Evolutionary conservation across 2,113 vertebrate genomes (phyloP).

Genomic region (Mirounga angustirostris): DNA sequence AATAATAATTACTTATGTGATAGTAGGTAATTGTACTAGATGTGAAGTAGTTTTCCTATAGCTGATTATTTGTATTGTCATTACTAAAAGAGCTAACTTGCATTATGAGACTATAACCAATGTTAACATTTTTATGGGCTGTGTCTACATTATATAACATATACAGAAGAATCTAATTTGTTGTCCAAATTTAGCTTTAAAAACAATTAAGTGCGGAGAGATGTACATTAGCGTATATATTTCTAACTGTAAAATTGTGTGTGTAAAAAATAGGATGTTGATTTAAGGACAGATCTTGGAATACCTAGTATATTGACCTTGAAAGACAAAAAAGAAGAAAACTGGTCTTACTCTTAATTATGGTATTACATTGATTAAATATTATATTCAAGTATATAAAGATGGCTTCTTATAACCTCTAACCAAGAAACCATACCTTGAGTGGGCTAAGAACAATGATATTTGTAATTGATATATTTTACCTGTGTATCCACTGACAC

Average conservation of each 20-base stretch:
- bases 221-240: conserved; percentile 53
- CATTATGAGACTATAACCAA: conserved; percentile 49
- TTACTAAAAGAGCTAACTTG: conserved; percentile 62
- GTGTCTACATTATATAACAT: conserved; percentile 27
- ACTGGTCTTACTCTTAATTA: background rate
- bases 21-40: conserved; percentile 70
- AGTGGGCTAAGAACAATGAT: background rate
- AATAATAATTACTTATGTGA: conserved; percentile 74
- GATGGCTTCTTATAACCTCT: conserved; percentile 47
- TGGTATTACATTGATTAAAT: conserved; percentile 60
- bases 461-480: background rate
- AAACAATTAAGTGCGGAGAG: conserved; percentile 69
- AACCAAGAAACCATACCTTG: conserved; percentile 18
- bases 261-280: conserved; percentile 64
- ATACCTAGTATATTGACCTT: conserved; percentile 58
- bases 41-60: conserved; percentile 71
- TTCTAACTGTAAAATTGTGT: conserved; percentile 29
- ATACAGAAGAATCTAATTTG: conserved; percentile 63
- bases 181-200: conserved; percentile 66
- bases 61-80: conserved; percentile 50
- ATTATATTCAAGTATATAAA: background rate
- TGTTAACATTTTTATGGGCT: conserved; percentile 72
- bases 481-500: conserved; percentile 6
- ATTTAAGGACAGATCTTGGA: conserved; percentile 63
- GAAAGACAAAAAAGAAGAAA: conserved; percentile 42